Base-by-base conservation (phyloP, 92 coral and sea anemone species). In the Palythoa grandis region DNA sequence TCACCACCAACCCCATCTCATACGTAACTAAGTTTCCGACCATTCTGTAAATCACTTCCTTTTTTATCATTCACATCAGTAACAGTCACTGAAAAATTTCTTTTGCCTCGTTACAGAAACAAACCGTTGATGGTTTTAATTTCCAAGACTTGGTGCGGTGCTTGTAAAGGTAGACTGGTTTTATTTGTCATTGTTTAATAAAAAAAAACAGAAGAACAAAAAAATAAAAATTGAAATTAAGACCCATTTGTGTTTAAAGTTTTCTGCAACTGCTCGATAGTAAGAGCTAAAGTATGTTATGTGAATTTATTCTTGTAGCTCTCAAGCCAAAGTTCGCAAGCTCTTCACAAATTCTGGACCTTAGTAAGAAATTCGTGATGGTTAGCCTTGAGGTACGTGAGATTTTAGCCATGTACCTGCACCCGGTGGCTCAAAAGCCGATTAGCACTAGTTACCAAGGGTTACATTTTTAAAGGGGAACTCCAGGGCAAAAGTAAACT, bases 141-240 rank as follows among this genome's bases (percentile, higher is more conserved):
- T 66, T 66, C 85, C 57, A 80, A 80, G 63, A 40, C 73, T 52
- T 80, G 85, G 85, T 80, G 85, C 48, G 85, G 85, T 63, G 85
- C 85, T 80, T 80, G 85, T 70, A 80, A 80, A 80, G 85, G 85
- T 68, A 80, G 24, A 15, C 15, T 24, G 43, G 9, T 4, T 2
- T 12, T 25, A 5, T 19, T 24, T 76, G 20, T 13, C 38, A 39
- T 39, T 13, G 67, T 4, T 16, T 4, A 60, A 60, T 60, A 16
- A 60, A 16, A 6, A 16, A 16, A 11, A 60, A 17, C 67, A 3
- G 67, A 3, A 3, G 20, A 60, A 60, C 16, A 60, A 11, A 60
- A 4, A 4, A 17, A 60, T 60, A 12, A 38, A 35, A 71, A 39
- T 5, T 72, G 77, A 13, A 56, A 13, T 56, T 12, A 56, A 12